A percentile compares a stretch with the other conserved stretches of the same genome.
phyloP scores from a whole-genome alignment of 2,113 vertebrate species.

The Etia nguti region DNA sequence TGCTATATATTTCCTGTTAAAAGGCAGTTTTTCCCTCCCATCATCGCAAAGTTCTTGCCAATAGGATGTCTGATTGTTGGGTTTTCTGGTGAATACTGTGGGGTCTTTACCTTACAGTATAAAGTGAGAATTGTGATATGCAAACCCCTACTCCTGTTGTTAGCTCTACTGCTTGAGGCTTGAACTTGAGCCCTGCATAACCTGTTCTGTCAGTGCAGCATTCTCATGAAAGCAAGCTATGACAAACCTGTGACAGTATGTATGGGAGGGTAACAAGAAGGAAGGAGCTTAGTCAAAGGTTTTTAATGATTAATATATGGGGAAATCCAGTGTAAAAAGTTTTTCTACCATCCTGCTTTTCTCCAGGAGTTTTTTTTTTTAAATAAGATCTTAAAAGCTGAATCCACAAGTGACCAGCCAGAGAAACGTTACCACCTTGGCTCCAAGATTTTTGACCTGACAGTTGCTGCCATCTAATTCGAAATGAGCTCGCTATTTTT shows the following conservation, averaged over 20 bases:
- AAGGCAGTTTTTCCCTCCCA: background rate
- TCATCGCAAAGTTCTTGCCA: background rate
- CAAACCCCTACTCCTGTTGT: background rate
- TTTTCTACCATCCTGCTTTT: background rate
- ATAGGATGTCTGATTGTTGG: background rate
- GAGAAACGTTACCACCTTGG: background rate
- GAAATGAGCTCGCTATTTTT: background rate
- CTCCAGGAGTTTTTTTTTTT: background rate
- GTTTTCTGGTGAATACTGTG: background rate
- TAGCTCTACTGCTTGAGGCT: background rate
- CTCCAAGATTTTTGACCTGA: background rate
- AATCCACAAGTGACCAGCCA: background rate
- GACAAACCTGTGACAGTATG: background rate
- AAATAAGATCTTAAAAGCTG: background rate
- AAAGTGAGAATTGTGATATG: background rate
- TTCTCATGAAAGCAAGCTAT: background rate
- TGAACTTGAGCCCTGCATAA: background rate
- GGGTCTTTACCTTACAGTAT: background rate
- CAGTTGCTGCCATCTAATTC: background rate
- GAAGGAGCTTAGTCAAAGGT: background rate
- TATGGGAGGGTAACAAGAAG: background rate
- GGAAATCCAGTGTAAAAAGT: background rate
- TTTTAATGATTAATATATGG: background rate
- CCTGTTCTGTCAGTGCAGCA: background rate
- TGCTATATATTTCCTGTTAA: background rate